Percentiles rank a stretch among this genome's conserved stretches.
Evolutionary conservation across 2,888 invertebrate genomes (phyloP).

Genomic region (Harpalus rubripes): DNA sequence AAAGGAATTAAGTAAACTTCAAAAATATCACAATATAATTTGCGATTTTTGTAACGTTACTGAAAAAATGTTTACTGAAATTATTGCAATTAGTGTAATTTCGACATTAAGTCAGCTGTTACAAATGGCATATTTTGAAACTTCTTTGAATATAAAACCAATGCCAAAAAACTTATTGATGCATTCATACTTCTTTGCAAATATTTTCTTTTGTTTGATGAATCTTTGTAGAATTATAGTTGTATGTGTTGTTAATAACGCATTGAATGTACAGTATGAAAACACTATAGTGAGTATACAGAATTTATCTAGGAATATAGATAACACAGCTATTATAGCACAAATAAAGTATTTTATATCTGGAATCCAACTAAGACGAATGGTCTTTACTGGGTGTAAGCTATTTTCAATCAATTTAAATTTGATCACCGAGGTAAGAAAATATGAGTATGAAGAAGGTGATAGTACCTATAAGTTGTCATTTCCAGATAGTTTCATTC

Average conservation of each 20-base stretch:
- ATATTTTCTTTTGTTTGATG: slow-evolving; percentile 43
- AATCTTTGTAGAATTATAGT: slow-evolving; percentile 45
- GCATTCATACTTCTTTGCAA: slow-evolving; percentile 41
- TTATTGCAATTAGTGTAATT: slow-evolving; percentile 53
- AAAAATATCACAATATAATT: slow-evolving; percentile 28
- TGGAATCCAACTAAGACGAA: slow-evolving; percentile 27
- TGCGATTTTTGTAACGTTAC: slow-evolving; percentile 33
- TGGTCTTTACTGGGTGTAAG: slow-evolving; percentile 27
- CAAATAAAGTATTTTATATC: slow-evolving; percentile 47
- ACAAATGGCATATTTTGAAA: slow-evolving; percentile 55
- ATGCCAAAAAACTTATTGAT: slow-evolving; percentile 37
- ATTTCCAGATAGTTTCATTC: slow-evolving; percentile 54
- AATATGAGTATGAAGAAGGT: background rate
- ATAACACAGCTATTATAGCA: background rate
- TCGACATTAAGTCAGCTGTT: slow-evolving; percentile 44
- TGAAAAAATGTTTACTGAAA: slow-evolving; percentile 20
- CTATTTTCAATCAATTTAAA: slow-evolving; percentile 39
- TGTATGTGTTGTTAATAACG: slow-evolving; percentile 21
- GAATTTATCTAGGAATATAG: background rate
- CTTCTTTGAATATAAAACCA: slow-evolving; percentile 51
- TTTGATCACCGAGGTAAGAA: slow-evolving; percentile 44
- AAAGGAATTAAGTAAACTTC: slow-evolving; percentile 25
- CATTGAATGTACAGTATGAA: slow-evolving; percentile 43
- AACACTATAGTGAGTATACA: slow-evolving; percentile 40
- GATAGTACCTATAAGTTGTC: background rate